phyloP scores from a whole-genome alignment of 2,113 vertebrate genomes.

The Kobus ellipsiprymnus region DNA sequence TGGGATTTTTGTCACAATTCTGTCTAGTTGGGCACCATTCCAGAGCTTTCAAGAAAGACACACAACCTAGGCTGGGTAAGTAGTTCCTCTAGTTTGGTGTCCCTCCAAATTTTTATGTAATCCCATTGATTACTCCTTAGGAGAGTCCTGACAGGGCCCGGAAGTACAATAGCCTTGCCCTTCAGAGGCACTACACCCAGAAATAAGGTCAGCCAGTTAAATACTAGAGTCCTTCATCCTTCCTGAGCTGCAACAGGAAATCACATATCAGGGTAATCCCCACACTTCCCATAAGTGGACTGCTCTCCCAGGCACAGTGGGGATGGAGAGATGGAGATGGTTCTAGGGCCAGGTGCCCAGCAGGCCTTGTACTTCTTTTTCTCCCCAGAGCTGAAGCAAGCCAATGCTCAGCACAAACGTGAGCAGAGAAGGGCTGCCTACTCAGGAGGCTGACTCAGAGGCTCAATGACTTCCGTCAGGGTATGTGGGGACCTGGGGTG shows the following conservation, averaged over 20 bases:
- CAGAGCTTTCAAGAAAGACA: constrained; percentile 16
- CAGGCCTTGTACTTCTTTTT: not conserved
- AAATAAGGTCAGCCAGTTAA: not conserved
- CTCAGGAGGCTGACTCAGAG: not conserved
- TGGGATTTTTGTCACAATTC: not conserved
- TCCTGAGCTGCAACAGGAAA: not conserved
- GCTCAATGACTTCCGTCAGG: not conserved
- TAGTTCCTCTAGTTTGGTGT: not conserved
- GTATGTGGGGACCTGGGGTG: not conserved
- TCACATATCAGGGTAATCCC: not conserved
- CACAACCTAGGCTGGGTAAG: not conserved
- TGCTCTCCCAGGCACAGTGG: not conserved
- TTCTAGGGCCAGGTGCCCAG: not conserved
- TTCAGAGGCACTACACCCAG: not conserved
- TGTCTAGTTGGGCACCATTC: not conserved
- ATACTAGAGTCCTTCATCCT: not conserved
- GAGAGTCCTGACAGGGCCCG: not conserved
- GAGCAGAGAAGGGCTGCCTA: not conserved
- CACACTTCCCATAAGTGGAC: not conserved
- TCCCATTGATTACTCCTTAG: not conserved
- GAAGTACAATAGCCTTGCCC: not conserved
- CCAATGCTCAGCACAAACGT: not conserved
- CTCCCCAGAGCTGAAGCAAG: not conserved
- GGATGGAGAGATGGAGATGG: not conserved
- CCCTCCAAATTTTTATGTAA: not conserved